Percentiles rank a stretch among this genome's conserved stretches.
Evolutionary conservation across 1,140 invertebrate genomes (phyloP).

Genomic region (Ceratosolen solmsi): DNA sequence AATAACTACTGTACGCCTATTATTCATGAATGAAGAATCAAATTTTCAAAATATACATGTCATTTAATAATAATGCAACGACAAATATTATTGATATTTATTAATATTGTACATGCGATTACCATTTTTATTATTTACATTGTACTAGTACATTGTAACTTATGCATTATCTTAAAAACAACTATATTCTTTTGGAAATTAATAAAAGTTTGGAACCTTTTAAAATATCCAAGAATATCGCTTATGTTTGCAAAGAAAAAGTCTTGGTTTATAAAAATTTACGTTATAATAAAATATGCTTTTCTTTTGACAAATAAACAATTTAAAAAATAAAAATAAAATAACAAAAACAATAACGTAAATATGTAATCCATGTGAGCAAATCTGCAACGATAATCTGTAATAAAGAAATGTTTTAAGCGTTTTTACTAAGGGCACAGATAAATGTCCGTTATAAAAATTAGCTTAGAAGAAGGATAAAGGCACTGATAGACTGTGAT

Average conservation of each 20-base stretch:
- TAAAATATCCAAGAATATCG: not conserved
- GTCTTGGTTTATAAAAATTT: not conserved
- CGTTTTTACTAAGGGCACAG: conserved; percentile 24
- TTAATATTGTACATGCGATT: not conserved
- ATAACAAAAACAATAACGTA: not conserved
- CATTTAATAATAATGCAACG: not conserved
- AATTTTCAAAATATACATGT: conserved; percentile 3
- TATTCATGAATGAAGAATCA: conserved; percentile 18
- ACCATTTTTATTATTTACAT: no score
- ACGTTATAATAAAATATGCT: not conserved
- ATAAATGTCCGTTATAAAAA: conserved; percentile 27
- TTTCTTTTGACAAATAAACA: no score
- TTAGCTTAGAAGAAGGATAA: conserved; percentile 50
- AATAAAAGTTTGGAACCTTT: not conserved
- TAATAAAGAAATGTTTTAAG: conserved; percentile 17
- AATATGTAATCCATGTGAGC: not conserved
- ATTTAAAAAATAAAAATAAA: not conserved
- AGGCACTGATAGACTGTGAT: conserved; percentile 55
- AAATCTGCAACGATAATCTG: conserved; percentile 21
- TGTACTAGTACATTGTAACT: no score
- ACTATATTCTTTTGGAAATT: no score
- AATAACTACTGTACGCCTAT: conserved; percentile 54
- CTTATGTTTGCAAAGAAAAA: conserved; percentile 3
- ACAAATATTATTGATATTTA: conserved; percentile 5
- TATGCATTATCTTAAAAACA: no score